These are phyloP conservation scores for Caenorhabditis uteleia DNA, from an alignment of 2,888 invertebrate genomes.

Conservation along the genomic window DNA sequence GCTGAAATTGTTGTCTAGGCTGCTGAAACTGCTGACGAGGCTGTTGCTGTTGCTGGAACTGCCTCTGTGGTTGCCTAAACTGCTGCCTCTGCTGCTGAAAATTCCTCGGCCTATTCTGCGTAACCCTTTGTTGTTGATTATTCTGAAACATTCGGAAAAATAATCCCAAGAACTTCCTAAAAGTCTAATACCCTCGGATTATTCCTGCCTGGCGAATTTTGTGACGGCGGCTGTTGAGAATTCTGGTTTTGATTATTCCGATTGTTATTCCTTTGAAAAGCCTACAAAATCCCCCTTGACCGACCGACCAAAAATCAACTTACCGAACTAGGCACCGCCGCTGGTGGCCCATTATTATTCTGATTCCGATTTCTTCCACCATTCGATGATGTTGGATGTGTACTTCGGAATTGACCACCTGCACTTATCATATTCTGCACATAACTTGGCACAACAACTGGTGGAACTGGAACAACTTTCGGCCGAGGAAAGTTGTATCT, in stretches of 20 bases:
- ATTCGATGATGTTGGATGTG: too few species aligned
- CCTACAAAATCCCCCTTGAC: too few species aligned
- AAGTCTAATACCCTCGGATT: too few species aligned
- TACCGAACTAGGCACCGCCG: too few species aligned
- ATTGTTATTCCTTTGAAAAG: too few species aligned
- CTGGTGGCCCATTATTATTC: too few species aligned
- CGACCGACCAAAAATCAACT: too few species aligned
- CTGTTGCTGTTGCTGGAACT: constrained; percentile 3
- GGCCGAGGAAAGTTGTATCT: constrained; percentile 19
- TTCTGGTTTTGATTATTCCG: too few species aligned
- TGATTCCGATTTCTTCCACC: too few species aligned
- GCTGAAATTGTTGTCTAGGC: constrained; percentile 22
- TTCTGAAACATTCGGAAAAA: too few species aligned
- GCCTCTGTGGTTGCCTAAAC: background rate
- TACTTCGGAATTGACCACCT: background rate
- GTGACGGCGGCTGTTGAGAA: background rate
- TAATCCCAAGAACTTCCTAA: too few species aligned
- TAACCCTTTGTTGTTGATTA: background rate
- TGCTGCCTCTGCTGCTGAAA: background rate
- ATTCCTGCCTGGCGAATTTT: background rate
- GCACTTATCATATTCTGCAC: background rate
- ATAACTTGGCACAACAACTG: background rate
- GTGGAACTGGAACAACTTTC: background rate
- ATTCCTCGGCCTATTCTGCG: background rate
- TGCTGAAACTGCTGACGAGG: constrained; percentile 14